phyloP scores from a whole-genome alignment of 2,113 vertebrate species.

The Hemichromis elongatus region DNA sequence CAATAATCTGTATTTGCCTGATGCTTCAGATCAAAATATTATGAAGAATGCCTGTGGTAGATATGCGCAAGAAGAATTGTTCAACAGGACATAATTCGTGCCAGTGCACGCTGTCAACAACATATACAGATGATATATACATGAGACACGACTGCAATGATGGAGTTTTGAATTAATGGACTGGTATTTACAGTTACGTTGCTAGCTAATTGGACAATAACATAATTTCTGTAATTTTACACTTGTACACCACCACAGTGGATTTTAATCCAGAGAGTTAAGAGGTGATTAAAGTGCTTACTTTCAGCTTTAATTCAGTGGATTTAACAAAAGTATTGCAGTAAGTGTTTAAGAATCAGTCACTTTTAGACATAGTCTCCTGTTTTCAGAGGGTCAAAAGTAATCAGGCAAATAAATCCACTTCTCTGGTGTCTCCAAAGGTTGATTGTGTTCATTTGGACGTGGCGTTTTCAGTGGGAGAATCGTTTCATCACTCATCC shows the following conservation, averaged over 20 bases:
- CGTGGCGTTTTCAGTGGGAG: too few relatives aligned
- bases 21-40: neutral
- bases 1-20: neutral
- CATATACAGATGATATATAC: neutral
- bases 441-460: too few relatives aligned
- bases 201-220: neutral
- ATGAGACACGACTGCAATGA: neutral
- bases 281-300: neutral
- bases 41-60: neutral
- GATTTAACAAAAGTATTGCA: neutral
- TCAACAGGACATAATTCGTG: neutral
- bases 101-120: neutral
- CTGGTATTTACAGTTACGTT: neutral
- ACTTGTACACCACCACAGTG: neutral
- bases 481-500: too few relatives aligned
- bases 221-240: neutral
- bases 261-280: neutral
- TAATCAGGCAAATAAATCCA: neutral
- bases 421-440: neutral
- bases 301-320: neutral
- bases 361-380: neutral
- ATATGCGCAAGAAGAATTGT: neutral
- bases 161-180: neutral
- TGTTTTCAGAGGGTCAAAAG: neutral
- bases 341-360: neutral